These are phyloP conservation scores for Eumerus sabulonum DNA, from an alignment of 2,888 invertebrate species.

Conservation along the genomic window DNA sequence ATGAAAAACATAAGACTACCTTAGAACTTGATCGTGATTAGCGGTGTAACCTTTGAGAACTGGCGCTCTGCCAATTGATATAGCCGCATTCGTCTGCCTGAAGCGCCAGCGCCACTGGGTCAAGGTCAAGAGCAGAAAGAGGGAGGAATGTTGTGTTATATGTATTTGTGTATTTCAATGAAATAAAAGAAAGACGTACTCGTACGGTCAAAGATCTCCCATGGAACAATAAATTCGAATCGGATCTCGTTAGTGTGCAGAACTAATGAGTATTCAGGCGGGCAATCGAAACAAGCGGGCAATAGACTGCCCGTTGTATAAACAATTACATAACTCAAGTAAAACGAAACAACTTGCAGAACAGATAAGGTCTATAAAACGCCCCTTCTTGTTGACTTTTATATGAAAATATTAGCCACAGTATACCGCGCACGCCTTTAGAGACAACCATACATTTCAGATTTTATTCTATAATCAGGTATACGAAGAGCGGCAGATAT, in stretches of 20 bases:
- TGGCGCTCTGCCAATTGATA: neutral
- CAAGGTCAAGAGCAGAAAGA: conserved; percentile 5
- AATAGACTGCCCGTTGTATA: neutral
- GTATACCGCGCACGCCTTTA: no score
- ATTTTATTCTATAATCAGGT: no score
- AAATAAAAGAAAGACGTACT: neutral
- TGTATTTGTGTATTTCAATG: no score
- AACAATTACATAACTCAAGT: conserved; percentile 1
- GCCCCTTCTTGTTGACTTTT: neutral
- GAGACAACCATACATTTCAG: no score
- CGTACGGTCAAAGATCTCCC: neutral
- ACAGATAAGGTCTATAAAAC: neutral
- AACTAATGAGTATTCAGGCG: no score
- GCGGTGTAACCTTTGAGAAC: neutral
- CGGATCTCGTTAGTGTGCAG: neutral
- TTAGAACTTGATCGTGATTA: conserved; percentile 7
- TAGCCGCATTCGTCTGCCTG: neutral
- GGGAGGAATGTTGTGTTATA: no score
- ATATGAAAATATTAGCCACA: no score
- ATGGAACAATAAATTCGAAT: conserved; percentile 9
- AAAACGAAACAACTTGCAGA: neutral
- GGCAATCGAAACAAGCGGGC: neutral
- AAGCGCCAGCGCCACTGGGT: conserved; percentile 2
- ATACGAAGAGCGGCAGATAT: no score
- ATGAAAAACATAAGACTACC: neutral